Conservation (phyloP, 1,140 invertebrate genomes). For the Phthorimaea operculella region DNA sequence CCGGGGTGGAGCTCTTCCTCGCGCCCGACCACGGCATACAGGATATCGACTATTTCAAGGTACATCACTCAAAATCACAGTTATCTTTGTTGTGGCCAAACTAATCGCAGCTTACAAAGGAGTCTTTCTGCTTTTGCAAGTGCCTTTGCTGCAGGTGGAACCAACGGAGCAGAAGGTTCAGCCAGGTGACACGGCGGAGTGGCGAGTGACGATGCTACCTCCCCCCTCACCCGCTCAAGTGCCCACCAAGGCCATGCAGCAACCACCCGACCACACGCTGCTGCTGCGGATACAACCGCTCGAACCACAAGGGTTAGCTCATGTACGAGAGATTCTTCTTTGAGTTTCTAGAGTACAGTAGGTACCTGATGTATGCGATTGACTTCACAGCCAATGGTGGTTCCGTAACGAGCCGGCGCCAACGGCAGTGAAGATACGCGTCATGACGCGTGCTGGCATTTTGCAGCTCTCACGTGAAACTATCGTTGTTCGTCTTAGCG, state of each 20-base stretch:
- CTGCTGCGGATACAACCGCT: conserved; percentile 23
- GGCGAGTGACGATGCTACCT: conserved; percentile 14
- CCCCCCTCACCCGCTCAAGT: neutral
- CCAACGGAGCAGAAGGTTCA: conserved; percentile 16
- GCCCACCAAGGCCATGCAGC: neutral
- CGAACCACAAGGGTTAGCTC: conserved; percentile 15
- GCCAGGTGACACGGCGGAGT: conserved; percentile 7
- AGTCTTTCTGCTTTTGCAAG: too few species aligned
- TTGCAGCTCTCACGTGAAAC: conserved; percentile 18
- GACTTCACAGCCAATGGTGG: conserved; percentile 14
- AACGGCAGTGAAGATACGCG: conserved; percentile 17
- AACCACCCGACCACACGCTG: conserved; percentile 15
- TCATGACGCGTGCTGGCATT: conserved; percentile 5
- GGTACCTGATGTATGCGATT: too few species aligned
- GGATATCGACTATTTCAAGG: conserved; percentile 18
- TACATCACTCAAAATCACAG: conserved; percentile 2
- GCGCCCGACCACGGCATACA: conserved; percentile 28
- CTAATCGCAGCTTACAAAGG: too few species aligned
- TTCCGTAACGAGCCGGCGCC: conserved; percentile 21
- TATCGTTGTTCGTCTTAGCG: conserved; percentile 23
- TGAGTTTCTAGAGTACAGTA: too few species aligned
- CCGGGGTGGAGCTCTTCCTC: conserved; percentile 29
- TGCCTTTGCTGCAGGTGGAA: conserved; percentile 15
- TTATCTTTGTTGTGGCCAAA: too few species aligned
- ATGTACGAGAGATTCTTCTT: neutral